Base-by-base conservation (phyloP, 1,140 invertebrate species). In the Palaemon carinicauda region DNA sequence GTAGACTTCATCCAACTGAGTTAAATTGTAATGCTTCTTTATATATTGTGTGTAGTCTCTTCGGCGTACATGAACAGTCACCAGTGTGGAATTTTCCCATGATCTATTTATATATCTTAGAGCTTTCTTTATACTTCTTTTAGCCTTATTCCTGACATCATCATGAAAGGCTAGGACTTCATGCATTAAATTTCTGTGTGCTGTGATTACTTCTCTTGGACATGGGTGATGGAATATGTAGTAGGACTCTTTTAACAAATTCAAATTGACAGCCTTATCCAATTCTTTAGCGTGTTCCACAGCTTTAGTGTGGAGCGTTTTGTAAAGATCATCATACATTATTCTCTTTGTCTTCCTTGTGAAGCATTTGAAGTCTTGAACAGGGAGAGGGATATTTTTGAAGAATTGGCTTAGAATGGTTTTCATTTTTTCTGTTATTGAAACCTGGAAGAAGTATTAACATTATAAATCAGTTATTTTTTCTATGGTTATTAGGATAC, bases 1-100 rank as follows among this genome's bases (percentile, higher is more conserved):
- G 27, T 83, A 83, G 10, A 50, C 24, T 31, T 83, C 65, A 75
- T 83, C 81, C 10, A 83, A 12, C 17, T 75, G 81, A 27, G 71
- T 83, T 17, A 83, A 19, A 24, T 77, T 77, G 21, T 29, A 83
- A n/a, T 83, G 51, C 51, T 41, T 75, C n/a, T 1, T 54, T 12
- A 83, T 33, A 31, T 83, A 83, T 24, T 21, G 31, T 10, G 71
- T 74, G 24, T 83, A 83, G 27, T 83, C 81, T 41, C 51, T 51
- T 17, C 81, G 52, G 7, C 81, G 81, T 17, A 83, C 81, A 33
- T 83, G 81, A 14, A 83, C 81, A 56, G 81, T 83, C 14, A 83
- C 52, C 27, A 83, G 52, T 3, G 81, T 53, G 19, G 75, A 51
- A 14, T 75, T 14, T 19, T 54, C 3, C 52, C 71, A 27, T 10